Base-by-base conservation (phyloP, 2,888 invertebrate genomes). In the Hypolimnas misippus region DNA sequence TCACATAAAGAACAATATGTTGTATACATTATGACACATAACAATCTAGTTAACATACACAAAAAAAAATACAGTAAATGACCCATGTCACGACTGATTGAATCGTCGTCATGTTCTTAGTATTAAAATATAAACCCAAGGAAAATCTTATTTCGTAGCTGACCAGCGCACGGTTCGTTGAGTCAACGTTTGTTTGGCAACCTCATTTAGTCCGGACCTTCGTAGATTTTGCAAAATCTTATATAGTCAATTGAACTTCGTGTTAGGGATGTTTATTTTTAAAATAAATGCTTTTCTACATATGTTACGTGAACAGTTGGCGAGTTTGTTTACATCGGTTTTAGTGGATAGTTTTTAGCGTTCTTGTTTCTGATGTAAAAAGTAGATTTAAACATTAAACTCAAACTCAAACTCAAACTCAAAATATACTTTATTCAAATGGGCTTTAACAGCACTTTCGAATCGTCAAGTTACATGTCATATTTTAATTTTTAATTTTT, bases 141-240 rank as follows among this genome's bases (percentile, higher is more conserved):
- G 44, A 42, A 64, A 65, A 56, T 57, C 62, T 65, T 58, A 67
- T 68, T 63, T 57, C 54, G 49, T 62, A 64, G 57, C 61, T 68
- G 70, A 60, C 69, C 69, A 70, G 60, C 66, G 62, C 64, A 62
- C 75, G 82, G 82, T 81, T 83, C 82, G 81, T 82, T 84, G 77
- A 68, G 57, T 67, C 71, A 64, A 70, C 78, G 75, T 79, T 81
- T 83, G 82, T 83, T 84, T 83, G 83, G 69, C 73, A 76, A 77
- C 75, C 76, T 71, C 52, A 62, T 63, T 65, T 44, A 19, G 53
- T 56, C 69, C 72, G 65, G 70, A 72, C 73, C 73, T 78, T 69
- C 69, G 72, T 70, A 74, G 66, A 67, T 68, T 68, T 61, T 69
- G 70, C 67, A 70, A 73, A 73, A 78, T 81, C 79, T 81, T 72